phyloP scores from a whole-genome alignment of 2,113 vertebrate species.

The Antigone vipio region DNA sequence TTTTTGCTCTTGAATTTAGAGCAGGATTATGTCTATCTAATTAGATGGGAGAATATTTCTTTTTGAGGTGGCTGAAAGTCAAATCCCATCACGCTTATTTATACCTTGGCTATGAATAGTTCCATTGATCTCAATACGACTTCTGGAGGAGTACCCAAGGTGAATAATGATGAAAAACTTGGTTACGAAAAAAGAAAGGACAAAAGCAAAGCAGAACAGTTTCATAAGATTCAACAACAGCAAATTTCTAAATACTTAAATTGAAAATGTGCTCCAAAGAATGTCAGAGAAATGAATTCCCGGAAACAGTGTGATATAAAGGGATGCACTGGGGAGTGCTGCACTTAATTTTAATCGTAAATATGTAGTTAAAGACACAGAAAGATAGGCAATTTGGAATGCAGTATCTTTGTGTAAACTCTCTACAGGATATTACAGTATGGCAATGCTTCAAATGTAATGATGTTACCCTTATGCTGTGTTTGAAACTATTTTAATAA shows the following conservation, averaged over 20 bases:
- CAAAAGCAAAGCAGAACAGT: background rate
- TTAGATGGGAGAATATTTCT: background rate
- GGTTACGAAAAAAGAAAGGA: background rate
- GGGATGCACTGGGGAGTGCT: background rate
- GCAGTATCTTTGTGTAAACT: background rate
- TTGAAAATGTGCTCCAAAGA: background rate
- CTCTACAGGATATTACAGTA: background rate
- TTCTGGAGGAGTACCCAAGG: background rate
- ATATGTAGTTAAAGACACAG: background rate
- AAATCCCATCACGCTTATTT: background rate
- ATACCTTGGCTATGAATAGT: constrained; percentile 27
- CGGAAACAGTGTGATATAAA: background rate
- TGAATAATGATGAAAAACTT: background rate
- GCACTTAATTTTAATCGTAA: background rate
- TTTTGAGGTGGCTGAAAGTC: background rate
- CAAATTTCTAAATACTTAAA: background rate
- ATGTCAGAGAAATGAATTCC: background rate
- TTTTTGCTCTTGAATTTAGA: background rate
- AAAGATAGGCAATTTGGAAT: background rate
- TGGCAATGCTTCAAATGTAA: background rate
- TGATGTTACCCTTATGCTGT: background rate
- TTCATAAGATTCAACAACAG: background rate
- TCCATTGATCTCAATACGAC: background rate
- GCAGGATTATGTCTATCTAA: background rate
- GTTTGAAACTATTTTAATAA: background rate